A percentile compares a stretch with the other conserved stretches of the same genome.
These are phyloP conservation scores for Platyrinchus mystaceus DNA, from an alignment of 2,797 vertebrate species.

Conservation along the genomic window DNA sequence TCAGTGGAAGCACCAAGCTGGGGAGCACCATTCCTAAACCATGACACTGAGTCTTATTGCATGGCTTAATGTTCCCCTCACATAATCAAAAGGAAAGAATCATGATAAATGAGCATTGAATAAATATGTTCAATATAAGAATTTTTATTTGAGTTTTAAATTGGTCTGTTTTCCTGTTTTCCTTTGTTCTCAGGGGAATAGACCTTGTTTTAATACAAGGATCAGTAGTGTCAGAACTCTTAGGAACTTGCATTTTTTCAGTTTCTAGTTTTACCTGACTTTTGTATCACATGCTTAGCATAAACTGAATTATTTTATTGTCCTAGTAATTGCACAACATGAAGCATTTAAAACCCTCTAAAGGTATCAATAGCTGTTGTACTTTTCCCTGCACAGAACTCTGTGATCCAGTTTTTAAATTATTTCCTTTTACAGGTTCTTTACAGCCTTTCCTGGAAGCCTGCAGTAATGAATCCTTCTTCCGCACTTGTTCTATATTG, in stretches of 20 bases:
- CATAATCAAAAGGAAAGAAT: neutral
- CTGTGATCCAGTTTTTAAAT: neutral
- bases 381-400: neutral
- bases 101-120: neutral
- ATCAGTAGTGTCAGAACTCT: neutral
- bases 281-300: neutral
- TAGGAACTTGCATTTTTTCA: neutral
- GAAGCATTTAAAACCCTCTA: neutral
- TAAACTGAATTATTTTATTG: neutral
- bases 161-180: neutral
- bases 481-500: conserved; percentile 79
- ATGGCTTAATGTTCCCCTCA: neutral
- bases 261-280: neutral
- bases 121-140: neutral
- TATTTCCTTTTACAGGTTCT: conserved; percentile 72
- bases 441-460: conserved; percentile 82
- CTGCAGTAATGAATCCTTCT: conserved; percentile 87
- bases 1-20: neutral
- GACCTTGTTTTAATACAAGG: neutral
- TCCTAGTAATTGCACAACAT: neutral
- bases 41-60: neutral
- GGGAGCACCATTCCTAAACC: neutral
- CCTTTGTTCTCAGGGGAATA: neutral
- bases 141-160: neutral
- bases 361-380: neutral